Base-by-base conservation (phyloP, 2,797 vertebrate species). In the Channa striata region DNA sequence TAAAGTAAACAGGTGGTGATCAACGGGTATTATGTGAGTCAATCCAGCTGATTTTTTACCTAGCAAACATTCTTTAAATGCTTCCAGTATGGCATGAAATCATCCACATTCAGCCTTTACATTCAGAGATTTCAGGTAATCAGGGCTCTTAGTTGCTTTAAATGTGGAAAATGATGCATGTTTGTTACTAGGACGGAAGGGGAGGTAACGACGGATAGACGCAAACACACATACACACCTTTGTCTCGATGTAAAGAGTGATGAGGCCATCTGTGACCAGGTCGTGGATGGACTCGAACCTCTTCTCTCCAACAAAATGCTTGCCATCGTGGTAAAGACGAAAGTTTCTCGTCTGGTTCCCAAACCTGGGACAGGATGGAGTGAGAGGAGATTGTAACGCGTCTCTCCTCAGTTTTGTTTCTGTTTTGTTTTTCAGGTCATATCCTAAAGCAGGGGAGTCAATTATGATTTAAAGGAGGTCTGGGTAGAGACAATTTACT, bases 271-370 rank as follows among this genome's bases (percentile, higher is more conserved):
- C 98, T 12, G 98, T 99, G 90, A 99, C 98, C 89, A 99, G 92
- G 89, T 99, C 98, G 0, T 99, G 97, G 73, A 99, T 97, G 8
- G 98, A 99, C 91, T 99, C 98, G 0, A 99, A 99, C 78, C 97
- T 95, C 93, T 99, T 99, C 91, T 99, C 98, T 1, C 98, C 98
- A 44, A 99, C 98, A 93, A 99, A 99, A 93, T 99, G 98, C 82
- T 99, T 99, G 85, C 98, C 98, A 82, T 99, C 98, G 78, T 99
- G 96, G 93, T 99, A 99, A 69, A 99, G 97, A 67, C 98, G 97
- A 92, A 99, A 99, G 93, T 99, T 99, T 93, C 96, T 96, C 37
- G 98, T 99, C 92, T 99, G 97, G 88, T 96, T 98, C 87, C 98
- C 98, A 92, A 99, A 99, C 92, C 98, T 99, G 90, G 17, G n/a